phyloP scores from a whole-genome alignment of 2,113 vertebrate species.

The Prionailurus bengalensis region DNA sequence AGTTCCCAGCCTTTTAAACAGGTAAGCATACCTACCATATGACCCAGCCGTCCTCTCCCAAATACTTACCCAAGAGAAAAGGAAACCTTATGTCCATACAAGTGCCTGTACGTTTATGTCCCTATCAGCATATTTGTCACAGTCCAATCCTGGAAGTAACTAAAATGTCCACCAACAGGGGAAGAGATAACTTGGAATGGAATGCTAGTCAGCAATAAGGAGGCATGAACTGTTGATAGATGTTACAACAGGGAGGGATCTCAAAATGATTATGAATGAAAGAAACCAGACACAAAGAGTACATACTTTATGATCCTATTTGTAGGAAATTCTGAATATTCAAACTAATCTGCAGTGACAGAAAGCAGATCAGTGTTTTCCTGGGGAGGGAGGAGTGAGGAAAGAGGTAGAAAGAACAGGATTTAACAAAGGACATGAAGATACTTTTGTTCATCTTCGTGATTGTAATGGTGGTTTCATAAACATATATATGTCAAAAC shows the following conservation, averaged over 20 bases:
- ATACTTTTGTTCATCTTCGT: fast-evolving
- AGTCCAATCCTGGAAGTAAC: neutral
- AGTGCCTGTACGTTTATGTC: fast-evolving
- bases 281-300: neutral
- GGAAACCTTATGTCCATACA: fast-evolving
- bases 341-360: neutral
- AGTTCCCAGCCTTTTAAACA: neutral
- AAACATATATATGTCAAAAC: neutral
- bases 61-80: neutral
- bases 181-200: neutral
- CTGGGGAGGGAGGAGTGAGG: fast-evolving
- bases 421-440: fast-evolving
- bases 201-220: fast-evolving
- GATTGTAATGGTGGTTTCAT: neutral
- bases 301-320: fast-evolving
- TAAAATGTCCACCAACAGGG: neutral
- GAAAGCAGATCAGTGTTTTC: too few relatives aligned
- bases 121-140: neutral
- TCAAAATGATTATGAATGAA: fast-evolving
- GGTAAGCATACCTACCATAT: fast-evolving
- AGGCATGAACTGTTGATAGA: neutral
- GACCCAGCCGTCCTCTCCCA: fast-evolving
- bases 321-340: fast-evolving
- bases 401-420: fast-evolving
- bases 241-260: fast-evolving